Base-by-base conservation (phyloP, 1,140 invertebrate species). In the Drosophila nannoptera region DNA sequence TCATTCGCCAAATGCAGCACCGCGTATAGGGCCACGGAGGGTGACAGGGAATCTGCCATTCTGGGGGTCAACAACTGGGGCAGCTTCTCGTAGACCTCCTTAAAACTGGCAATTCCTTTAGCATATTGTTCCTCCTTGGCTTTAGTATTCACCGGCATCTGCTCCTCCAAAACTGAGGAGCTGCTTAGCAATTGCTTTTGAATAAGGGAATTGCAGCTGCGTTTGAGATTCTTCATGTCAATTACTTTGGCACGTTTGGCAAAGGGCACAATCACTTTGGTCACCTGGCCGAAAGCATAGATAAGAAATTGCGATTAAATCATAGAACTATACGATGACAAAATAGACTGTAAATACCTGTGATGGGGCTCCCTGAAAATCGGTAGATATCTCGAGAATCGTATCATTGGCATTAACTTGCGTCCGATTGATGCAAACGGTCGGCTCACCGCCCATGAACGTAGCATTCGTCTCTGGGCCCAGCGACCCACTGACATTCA, bases 1-100 rank as follows among this genome's bases (percentile, higher is more conserved):
- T 96, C 95, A 89, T 96, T 96, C 22, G 93, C 93, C 69, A 96
- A 89, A 90, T 96, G 94, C 1, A 96, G 89, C 7, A 95, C 87
- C 5, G 94, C 94, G 53, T 94, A 93, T 84, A 95, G 94, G 1
- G 93, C 93, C 46, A 95, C 91, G 0, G 93, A 92, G n/a, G 92
- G 91, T 58, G 93, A 94, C 33, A 96, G 87, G 65, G 94, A 92
- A 50, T 93, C 92, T 2, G 90, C 81, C 89, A 93, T 94, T 65
- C 89, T 90, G 66, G 91, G 87, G 1, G 91, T 90, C 11, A 95
- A 67, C 22, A 90, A 75, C 9, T 87, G 81, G 3, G 93, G 93
- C 12, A 95, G 73, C n/a, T 90, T 70, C 32, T 90, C 76, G 67
- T 93, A 93, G 12, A 95, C 42, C 4, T 90, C 59, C 22, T 91